Conservation (phyloP, 1,140 invertebrate species). For the Anastrepha obliqua region DNA sequence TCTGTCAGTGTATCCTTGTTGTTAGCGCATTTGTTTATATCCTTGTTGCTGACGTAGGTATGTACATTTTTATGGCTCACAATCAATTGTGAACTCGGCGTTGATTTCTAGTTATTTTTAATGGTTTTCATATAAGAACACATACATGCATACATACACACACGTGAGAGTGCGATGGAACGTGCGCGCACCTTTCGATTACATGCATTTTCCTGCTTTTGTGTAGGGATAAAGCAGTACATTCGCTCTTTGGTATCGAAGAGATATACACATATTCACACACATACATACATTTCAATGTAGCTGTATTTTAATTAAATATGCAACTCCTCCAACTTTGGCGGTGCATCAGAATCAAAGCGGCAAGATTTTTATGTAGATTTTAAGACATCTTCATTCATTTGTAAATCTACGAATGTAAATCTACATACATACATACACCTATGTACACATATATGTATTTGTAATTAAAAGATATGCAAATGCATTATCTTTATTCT, state of each 20-base stretch:
- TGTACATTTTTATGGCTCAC: not conserved
- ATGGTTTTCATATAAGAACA: not conserved
- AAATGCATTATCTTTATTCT: not conserved
- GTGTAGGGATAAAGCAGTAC: not conserved
- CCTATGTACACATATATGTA: not conserved
- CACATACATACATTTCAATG: not conserved
- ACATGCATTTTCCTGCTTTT: not conserved
- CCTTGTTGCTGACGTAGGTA: not conserved
- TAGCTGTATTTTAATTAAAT: slow-evolving; percentile 6
- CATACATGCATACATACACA: not conserved
- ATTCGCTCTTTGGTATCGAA: too few relatives aligned
- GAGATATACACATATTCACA: not conserved
- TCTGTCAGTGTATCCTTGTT: not conserved
- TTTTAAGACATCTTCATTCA: not conserved
- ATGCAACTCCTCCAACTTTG: not conserved
- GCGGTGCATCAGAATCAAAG: slow-evolving; percentile 24
- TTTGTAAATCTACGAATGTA: not conserved
- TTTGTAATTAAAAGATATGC: not conserved
- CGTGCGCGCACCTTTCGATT: not conserved
- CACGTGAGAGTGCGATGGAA: not conserved
- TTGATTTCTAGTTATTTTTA: not conserved
- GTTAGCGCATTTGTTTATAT: not conserved
- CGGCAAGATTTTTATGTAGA: not conserved
- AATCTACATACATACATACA: not conserved
- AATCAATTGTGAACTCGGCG: not conserved